These are phyloP conservation scores for Phylloscopus whistleri DNA, from an alignment of 2,113 vertebrate genomes.

Conservation along the genomic window DNA sequence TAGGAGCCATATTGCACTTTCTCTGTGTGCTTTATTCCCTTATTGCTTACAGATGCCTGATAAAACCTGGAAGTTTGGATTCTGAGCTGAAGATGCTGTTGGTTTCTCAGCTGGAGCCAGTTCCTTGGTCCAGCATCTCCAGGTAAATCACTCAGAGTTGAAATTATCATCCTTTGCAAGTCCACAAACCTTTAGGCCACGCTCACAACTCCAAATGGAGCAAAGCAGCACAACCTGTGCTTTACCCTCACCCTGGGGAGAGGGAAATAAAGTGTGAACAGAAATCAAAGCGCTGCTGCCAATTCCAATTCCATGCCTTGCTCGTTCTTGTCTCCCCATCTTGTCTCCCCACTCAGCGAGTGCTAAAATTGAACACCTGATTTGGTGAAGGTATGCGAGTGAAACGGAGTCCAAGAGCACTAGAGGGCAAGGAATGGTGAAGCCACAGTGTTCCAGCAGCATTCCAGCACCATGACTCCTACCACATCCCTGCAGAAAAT, in stretches of 20 bases:
- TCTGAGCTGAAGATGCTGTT: not conserved
- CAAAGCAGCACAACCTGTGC: not conserved
- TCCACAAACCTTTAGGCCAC: not conserved
- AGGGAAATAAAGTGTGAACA: not conserved
- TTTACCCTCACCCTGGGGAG: not conserved
- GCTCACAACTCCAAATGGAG: fast-evolving
- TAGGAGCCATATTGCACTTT: fast-evolving
- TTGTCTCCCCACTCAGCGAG: not conserved
- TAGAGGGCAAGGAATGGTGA: not conserved
- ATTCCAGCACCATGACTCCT: not conserved
- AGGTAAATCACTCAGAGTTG: not conserved
- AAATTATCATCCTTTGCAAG: not conserved
- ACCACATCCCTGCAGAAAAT: not conserved
- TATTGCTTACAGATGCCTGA: not conserved
- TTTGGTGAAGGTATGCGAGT: not conserved
- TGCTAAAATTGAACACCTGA: not conserved
- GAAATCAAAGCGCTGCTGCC: not conserved
- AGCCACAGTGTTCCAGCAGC: not conserved
- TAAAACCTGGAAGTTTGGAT: not conserved
- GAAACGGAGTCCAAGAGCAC: not conserved
- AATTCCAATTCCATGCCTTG: not conserved
- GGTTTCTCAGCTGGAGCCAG: not conserved
- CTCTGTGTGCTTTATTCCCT: not conserved
- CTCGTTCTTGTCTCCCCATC: not conserved
- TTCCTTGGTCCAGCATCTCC: not conserved